phyloP scores from a whole-genome alignment of 2,113 vertebrate genomes.

The Plestiodon gilberti region DNA sequence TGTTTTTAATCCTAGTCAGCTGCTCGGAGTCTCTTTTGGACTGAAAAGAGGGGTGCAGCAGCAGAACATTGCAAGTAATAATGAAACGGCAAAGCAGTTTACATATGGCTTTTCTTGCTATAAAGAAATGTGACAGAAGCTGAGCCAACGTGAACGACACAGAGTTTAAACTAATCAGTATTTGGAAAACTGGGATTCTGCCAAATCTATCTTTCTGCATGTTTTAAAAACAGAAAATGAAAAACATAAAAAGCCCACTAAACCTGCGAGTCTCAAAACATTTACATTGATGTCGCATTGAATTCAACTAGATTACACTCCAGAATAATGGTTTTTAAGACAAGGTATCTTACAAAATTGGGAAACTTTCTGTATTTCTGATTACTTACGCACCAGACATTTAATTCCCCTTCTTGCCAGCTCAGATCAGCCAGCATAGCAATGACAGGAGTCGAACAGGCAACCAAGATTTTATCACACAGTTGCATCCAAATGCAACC shows the following conservation, averaged over 20 bases:
- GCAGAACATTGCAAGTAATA: too few relatives aligned
- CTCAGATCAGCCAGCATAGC: too few relatives aligned
- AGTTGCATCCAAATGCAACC: too few relatives aligned
- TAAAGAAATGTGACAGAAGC: not conserved
- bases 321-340: not conserved
- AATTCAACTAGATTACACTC: not conserved
- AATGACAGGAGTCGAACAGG: too few relatives aligned
- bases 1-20: too few relatives aligned
- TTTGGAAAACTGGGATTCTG: not conserved
- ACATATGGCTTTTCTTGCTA: not conserved
- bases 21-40: too few relatives aligned
- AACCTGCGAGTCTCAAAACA: too few relatives aligned
- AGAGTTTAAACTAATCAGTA: not conserved
- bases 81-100: not conserved
- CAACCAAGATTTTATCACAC: too few relatives aligned
- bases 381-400: not conserved
- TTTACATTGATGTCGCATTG: too few relatives aligned
- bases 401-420: not conserved
- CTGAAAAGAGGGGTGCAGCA: too few relatives aligned
- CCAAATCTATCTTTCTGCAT: not conserved
- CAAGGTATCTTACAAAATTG: not conserved
- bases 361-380: not conserved
- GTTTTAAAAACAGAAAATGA: not conserved
- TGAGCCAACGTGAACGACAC: not conserved
- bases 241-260: not conserved